Conservation (phyloP, 2,888 invertebrate genomes). For the Magallana nippona region DNA sequence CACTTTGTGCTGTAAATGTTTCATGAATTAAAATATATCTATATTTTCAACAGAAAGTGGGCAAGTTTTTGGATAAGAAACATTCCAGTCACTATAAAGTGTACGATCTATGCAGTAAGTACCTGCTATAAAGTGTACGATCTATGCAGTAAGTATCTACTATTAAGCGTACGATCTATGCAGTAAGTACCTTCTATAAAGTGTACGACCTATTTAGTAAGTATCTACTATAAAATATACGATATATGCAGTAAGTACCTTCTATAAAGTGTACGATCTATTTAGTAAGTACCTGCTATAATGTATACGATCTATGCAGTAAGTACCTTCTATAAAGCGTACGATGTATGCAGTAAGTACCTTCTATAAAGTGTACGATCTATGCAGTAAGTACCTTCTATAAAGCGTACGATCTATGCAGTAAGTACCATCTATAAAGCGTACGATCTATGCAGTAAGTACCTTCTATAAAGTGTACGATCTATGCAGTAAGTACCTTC, state of each 20-base stretch:
- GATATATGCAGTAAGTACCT: conserved; percentile 81
- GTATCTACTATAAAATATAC: conserved; percentile 80
- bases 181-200: conserved; percentile 79
- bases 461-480: conserved; percentile 81
- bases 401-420: conserved; percentile 81
- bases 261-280: conserved; percentile 81
- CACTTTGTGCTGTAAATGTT: no score
- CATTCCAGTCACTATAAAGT: conserved; percentile 81
- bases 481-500: conserved; percentile 80
- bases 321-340: conserved; percentile 79
- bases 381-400: conserved; percentile 67
- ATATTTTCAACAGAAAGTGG: conserved; percentile 79
- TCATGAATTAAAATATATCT: not conserved
- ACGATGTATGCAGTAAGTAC: conserved; percentile 81
- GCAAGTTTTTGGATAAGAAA: conserved; percentile 80
- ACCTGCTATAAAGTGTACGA: conserved; percentile 80
- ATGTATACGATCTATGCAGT: conserved; percentile 82
- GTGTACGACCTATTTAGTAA: conserved; percentile 82
- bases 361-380: no score
- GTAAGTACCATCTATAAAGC: conserved; percentile 71
- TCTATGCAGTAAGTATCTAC: conserved; percentile 80
- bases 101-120: conserved; percentile 82
- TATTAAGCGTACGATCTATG: conserved; percentile 82
- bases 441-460: no score
- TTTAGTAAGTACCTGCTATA: conserved; percentile 81